Evolutionary conservation across 2,797 vertebrate species (phyloP).

Genomic region (Euthynnus affinis): DNA sequence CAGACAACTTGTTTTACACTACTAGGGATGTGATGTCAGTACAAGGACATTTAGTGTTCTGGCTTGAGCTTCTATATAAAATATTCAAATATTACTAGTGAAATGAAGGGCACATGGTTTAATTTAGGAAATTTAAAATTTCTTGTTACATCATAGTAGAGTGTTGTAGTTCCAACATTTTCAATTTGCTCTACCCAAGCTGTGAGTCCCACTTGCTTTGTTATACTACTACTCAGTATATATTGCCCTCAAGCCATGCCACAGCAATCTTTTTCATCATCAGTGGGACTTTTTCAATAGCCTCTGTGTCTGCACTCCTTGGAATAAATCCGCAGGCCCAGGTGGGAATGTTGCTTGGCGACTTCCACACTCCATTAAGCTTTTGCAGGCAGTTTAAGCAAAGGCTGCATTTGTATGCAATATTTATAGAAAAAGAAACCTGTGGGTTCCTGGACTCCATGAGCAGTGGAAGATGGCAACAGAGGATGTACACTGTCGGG

Average conservation of each 20-base stretch:
- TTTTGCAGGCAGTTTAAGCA: conserved; percentile 69
- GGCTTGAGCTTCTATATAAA: conserved; percentile 15
- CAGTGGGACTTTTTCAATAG: conserved; percentile 52
- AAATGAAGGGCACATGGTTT: conserved; percentile 15
- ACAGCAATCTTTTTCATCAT: conserved; percentile 52
- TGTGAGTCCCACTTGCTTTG: conserved; percentile 51
- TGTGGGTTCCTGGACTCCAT: conserved; percentile 54
- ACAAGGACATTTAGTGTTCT: not conserved
- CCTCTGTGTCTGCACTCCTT: conserved; percentile 35
- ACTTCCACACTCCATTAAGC: conserved; percentile 75
- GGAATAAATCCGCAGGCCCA: conserved; percentile 61
- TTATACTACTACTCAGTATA: conserved; percentile 27
- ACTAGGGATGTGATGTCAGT: not conserved
- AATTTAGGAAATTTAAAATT: conserved; percentile 12
- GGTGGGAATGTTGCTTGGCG: conserved; percentile 65
- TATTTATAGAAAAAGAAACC: conserved; percentile 56
- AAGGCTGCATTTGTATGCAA: conserved; percentile 68
- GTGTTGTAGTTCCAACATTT: conserved; percentile 15
- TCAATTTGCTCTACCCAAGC: conserved; percentile 28
- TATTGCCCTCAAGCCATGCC: conserved; percentile 51
- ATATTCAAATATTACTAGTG: not conserved
- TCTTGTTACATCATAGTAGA: conserved; percentile 1
- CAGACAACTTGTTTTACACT: conserved; percentile 3
- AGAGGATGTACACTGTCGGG: conserved; percentile 62
- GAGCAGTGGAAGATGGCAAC: conserved; percentile 61